phyloP scores from a whole-genome alignment of 2,797 vertebrate genomes.

The Alouatta caraya region DNA sequence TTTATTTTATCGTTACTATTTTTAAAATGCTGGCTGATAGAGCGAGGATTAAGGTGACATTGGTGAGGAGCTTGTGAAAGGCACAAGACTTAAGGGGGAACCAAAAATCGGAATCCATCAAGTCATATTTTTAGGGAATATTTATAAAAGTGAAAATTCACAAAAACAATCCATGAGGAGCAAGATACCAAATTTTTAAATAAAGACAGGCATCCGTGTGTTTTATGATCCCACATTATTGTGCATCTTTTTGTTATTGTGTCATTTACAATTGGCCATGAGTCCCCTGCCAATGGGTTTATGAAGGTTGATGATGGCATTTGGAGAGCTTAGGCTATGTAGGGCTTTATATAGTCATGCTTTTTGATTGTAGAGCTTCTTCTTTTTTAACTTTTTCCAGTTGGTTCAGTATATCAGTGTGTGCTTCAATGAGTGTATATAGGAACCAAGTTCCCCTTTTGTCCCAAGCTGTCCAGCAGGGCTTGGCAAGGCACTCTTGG shows the following conservation, averaged over 20 bases:
- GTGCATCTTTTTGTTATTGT: rapidly evolving
- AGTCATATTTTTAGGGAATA: not conserved
- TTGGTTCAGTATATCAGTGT: not conserved
- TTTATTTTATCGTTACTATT: not conserved
- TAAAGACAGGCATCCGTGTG: not conserved
- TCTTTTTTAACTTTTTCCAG: not conserved
- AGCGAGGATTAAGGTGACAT: not conserved
- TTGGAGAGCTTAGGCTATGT: not conserved
- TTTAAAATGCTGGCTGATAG: not conserved
- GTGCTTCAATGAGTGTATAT: no score
- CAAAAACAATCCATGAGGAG: not conserved
- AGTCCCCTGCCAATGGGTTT: not conserved
- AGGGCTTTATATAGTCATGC: not conserved
- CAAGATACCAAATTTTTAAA: not conserved
- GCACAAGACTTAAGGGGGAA: not conserved
- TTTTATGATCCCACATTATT: not conserved
- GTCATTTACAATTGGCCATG: rapidly evolving
- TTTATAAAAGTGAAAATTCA: not conserved
- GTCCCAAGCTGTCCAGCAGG: rapidly evolving
- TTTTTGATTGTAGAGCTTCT: not conserved
- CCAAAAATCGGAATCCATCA: not conserved
- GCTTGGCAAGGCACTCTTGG: rapidly evolving
- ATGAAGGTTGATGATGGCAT: rapidly evolving
- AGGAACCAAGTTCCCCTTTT: not conserved
- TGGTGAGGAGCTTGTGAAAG: not conserved